Conservation (phyloP, 1,140 invertebrate species). For the Hermatobates lingyangjiaoensis region DNA sequence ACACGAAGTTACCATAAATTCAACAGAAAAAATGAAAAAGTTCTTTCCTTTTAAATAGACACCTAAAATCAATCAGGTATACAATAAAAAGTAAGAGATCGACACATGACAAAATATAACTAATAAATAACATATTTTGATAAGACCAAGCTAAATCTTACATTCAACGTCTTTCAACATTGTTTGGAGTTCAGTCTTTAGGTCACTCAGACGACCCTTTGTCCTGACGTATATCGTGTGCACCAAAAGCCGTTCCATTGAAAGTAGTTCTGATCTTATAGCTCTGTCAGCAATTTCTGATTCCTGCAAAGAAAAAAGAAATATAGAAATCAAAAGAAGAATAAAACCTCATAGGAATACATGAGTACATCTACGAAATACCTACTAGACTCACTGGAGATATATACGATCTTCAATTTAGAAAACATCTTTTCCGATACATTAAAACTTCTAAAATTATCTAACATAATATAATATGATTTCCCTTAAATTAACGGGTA, state of each 20-base stretch:
- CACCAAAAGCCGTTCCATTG: constrained; percentile 88
- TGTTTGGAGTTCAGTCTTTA: constrained; percentile 60
- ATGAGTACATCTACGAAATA: background rate
- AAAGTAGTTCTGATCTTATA: constrained; percentile 69
- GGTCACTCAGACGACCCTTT: constrained; percentile 53
- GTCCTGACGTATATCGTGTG: constrained; percentile 90
- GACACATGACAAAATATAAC: too few relatives aligned
- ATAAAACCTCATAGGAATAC: background rate
- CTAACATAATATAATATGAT: too few relatives aligned
- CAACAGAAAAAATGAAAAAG: too few relatives aligned
- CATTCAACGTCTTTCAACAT: constrained; percentile 54
- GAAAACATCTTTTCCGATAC: too few relatives aligned
- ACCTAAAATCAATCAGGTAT: too few relatives aligned
- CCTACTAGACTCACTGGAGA: background rate
- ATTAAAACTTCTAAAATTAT: too few relatives aligned
- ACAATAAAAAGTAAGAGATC: too few relatives aligned
- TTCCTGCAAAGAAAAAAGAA: constrained; percentile 26
- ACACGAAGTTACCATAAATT: too few relatives aligned
- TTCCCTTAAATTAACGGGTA: too few relatives aligned
- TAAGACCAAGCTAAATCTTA: constrained; percentile 24
- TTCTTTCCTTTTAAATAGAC: too few relatives aligned
- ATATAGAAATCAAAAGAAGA: background rate
- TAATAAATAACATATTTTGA: too few relatives aligned
- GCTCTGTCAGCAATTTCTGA: constrained; percentile 59
- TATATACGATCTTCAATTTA: too few relatives aligned